Base-by-base conservation (phyloP, 2,113 vertebrate genomes). In the Misgurnus anguillicaudatus region DNA sequence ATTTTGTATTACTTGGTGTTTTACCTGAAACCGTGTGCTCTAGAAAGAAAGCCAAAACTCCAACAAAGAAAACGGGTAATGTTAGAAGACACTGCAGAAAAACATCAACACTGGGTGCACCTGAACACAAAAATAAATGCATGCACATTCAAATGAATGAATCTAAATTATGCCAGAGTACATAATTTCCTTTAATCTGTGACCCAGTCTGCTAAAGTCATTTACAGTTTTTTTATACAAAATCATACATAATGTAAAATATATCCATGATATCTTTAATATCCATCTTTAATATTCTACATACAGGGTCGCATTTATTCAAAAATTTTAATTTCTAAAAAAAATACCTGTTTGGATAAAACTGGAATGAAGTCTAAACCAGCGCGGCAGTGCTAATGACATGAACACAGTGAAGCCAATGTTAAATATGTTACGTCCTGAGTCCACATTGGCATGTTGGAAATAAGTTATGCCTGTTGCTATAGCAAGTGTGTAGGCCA, bases 391-490 rank as follows among this genome's bases (percentile, higher is more conserved):
- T 77, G 96, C 86, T 48, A 96, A 84, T 0, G 94, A 94, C 94
- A 94, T 96, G 87, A 96, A 96, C 85, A 95, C 88, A 66, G 94
- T 81, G 10, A 96, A 95, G 58, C 95, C 95, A 0, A 95, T 94
- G 10, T 94, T 95, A 88, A 96, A 96, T 87, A 95, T 93, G 79
- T 95, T 96, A 42, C 95, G 89, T 2, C 94, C 94, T 0, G 95
- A 96, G 85, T 96, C 94, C 2, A 95, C 94, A 82, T 95, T 89
- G 0, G 93, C 87, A 6, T 93, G 89, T 81, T 95, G 91, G 90
- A 95, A 95, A 83, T 90, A 95, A 65, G 94, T 93, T 85, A 96
- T 90, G 21, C 95, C 95, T 1, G 85, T 90, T 63, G 93, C 93
- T 77, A 94, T 87, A 0, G 95, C 92, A 67, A 95, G 84, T 0